phyloP scores from a whole-genome alignment of 2,888 invertebrate genomes.

The Lumbricus terrestris region DNA sequence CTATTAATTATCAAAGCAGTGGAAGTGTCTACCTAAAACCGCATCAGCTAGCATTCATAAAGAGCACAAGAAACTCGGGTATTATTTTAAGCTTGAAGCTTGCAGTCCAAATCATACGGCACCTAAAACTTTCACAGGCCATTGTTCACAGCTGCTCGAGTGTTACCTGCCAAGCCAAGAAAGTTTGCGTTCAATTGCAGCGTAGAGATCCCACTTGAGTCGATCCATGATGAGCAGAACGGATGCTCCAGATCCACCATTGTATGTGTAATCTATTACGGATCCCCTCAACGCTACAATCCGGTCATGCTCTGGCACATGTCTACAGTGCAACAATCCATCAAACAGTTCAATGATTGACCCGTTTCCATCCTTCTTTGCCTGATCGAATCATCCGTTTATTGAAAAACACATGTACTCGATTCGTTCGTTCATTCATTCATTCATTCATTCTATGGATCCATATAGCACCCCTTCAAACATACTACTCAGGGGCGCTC shows the following conservation, averaged over 20 bases:
- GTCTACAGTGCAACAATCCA: conserved; percentile 62
- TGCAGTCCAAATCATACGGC: background rate
- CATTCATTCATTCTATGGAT: too few relatives aligned
- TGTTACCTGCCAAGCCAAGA: conserved; percentile 62
- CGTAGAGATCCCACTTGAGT: conserved; percentile 74
- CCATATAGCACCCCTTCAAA: too few relatives aligned
- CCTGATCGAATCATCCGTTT: too few relatives aligned
- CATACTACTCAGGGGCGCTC: too few relatives aligned
- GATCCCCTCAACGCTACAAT: conserved; percentile 72
- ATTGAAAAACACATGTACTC: too few relatives aligned
- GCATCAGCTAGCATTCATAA: background rate
- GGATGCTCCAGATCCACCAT: conserved; percentile 68
- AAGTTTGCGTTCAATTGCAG: conserved; percentile 72
- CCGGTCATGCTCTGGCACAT: conserved; percentile 77
- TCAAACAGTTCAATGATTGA: background rate
- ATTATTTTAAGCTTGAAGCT: background rate
- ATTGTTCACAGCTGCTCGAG: background rate
- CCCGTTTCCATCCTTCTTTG: background rate
- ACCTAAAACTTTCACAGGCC: background rate
- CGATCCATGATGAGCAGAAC: conserved; percentile 79
- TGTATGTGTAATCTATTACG: conserved; percentile 75
- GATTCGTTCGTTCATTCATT: too few relatives aligned
- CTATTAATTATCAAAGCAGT: background rate
- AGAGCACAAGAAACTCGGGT: background rate
- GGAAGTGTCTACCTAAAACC: background rate